Evolutionary conservation across 1,140 invertebrate species (phyloP).

Genomic region (Gyrodactylus salaris): DNA sequence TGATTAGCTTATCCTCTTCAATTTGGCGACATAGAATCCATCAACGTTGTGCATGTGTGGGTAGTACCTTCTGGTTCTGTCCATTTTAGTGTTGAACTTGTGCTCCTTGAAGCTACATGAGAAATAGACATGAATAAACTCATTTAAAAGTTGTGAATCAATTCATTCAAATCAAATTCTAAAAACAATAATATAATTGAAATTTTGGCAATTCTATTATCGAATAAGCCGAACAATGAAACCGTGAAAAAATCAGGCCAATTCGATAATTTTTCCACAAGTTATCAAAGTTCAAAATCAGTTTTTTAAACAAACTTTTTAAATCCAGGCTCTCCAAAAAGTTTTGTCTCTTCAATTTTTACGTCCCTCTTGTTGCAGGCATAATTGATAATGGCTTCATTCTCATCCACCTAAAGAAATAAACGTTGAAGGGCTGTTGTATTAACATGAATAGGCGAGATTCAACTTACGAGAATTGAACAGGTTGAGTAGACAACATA

Average conservation of each 20-base stretch:
- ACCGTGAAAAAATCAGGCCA: too few relatives aligned
- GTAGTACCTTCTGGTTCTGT: slow-evolving; percentile 58
- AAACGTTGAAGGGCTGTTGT: slow-evolving; percentile 17
- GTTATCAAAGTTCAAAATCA: too few relatives aligned
- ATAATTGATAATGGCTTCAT: slow-evolving; percentile 84
- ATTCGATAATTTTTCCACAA: too few relatives aligned
- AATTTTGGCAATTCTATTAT: too few relatives aligned
- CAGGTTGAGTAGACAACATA: slow-evolving; percentile 93
- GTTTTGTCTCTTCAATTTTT: slow-evolving; percentile 56
- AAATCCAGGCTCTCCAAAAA: slow-evolving; percentile 74
- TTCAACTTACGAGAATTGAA: slow-evolving; percentile 35
- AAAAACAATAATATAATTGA: too few relatives aligned
- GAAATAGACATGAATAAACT: slow-evolving; percentile 5
- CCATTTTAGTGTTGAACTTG: slow-evolving; percentile 55
- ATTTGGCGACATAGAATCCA: slow-evolving; percentile 92
- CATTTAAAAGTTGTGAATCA: not conserved
- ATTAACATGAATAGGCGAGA: slow-evolving; percentile 15
- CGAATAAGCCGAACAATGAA: too few relatives aligned
- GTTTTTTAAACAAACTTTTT: too few relatives aligned
- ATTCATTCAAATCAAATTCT: too few relatives aligned
- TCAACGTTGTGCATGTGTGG: slow-evolving; percentile 95
- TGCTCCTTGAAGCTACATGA: slow-evolving; percentile 28
- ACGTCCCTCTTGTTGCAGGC: slow-evolving; percentile 61
- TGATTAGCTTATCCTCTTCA: slow-evolving; percentile 75
- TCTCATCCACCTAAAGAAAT: slow-evolving; percentile 48